Evolutionary conservation across 2,797 vertebrate genomes (phyloP).

Genomic region (Labeo calbasu): DNA sequence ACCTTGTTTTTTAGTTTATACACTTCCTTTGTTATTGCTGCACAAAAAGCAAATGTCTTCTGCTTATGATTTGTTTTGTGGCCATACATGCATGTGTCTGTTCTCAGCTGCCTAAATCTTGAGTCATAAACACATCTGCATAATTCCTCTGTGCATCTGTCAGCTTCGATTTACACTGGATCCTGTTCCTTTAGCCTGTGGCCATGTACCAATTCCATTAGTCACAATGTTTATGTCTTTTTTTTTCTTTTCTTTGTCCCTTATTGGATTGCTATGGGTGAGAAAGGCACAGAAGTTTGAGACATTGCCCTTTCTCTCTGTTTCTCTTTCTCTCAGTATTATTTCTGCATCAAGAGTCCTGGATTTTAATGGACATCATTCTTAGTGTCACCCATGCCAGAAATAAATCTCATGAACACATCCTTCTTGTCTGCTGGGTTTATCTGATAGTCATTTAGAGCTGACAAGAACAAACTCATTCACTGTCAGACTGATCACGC

Average conservation of each 20-base stretch:
- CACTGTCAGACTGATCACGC: not conserved
- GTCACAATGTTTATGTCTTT: slow-evolving; percentile 54
- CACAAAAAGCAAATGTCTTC: not conserved
- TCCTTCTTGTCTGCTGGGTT: not conserved
- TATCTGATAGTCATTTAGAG: not conserved
- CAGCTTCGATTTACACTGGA: slow-evolving; percentile 67
- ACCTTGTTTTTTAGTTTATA: not conserved
- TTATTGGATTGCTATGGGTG: slow-evolving; percentile 65
- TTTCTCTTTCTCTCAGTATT: not conserved
- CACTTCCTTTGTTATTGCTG: not conserved
- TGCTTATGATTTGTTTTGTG: slow-evolving; percentile 35
- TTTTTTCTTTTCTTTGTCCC: slow-evolving; percentile 61
- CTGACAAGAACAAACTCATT: not conserved
- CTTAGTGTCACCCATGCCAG: not conserved
- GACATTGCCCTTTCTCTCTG: slow-evolving; percentile 29
- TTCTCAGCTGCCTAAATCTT: slow-evolving; percentile 42
- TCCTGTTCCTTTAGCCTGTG: slow-evolving; percentile 59
- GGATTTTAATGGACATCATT: slow-evolving; percentile 5
- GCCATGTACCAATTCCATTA: slow-evolving; percentile 62
- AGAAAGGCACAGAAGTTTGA: slow-evolving; percentile 52
- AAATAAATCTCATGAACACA: not conserved
- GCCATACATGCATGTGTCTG: slow-evolving; percentile 31
- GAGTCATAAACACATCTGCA: slow-evolving; percentile 71
- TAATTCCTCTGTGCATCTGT: slow-evolving; percentile 68
- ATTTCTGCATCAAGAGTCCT: not conserved